Evolutionary conservation across 2,113 vertebrate species (phyloP), one percentile per base, ranked within the genome.

Genomic region (Oxyruncus cristatus): DNA sequence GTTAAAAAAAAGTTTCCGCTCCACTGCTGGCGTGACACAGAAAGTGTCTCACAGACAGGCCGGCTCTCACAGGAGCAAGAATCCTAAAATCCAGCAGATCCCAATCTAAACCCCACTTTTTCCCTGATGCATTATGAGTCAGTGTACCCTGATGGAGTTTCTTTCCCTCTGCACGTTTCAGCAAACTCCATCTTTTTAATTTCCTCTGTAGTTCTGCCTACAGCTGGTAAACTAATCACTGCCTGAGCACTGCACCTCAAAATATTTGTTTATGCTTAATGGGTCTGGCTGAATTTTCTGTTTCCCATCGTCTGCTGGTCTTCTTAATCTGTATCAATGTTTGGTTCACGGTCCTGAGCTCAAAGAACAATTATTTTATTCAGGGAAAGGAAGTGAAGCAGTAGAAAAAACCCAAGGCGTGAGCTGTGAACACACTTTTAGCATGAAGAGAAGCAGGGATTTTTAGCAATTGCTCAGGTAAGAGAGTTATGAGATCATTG

Each of bases 181-280:
- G 74, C 61, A 39, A 28, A 49, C 32, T 92, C 65, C 33, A 83
- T 68, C 35, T 78, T 92, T 95, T 92, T 94, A 46, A 93, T 96
- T 92, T 96, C 93, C 88, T 88, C 85, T 95, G 46, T n/a, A 95
- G 72, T 88, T 88, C 68, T 89, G 70, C 88, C 65, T 89, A n/a
- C 82, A 96, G 85, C 90, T 95, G 79, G 88, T 88, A 96, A 94
- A 89, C 55, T 61, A 87, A 96, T 96, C 90, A 86, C 49, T 72
- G 79, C 22, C 17, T 78, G 65, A 95, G 90, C 63, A 86, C 22
- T 56, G 72, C 92, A 86, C 92, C 85, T 92, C 75, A 33, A 86
- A 92, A 90, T 85, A 92, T 26, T 78, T 88, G 75, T 92, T 93
- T 86, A 24, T 95, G 82, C 55, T 79, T 79, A 80, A 55, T 42